Evolutionary conservation across 92 coral and sea anemone species (phyloP).

Genomic region (Phymanthus crucifer): DNA sequence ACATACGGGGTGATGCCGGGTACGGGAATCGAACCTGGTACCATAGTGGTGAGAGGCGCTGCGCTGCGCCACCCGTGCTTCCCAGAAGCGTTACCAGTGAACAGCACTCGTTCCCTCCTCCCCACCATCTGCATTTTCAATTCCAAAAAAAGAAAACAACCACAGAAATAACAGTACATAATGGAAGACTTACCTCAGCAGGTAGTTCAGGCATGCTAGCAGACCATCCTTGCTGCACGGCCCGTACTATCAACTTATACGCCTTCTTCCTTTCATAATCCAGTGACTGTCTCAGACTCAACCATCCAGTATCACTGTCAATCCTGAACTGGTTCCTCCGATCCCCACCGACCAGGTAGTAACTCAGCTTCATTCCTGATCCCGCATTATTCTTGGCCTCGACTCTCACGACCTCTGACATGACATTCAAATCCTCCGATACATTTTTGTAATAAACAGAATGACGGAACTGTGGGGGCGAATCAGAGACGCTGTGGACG

Average conservation of each 20-base stretch:
- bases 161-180: not conserved
- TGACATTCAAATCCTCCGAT: conserved; percentile 49
- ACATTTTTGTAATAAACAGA: conserved; percentile 39
- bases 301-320: conserved; percentile 56
- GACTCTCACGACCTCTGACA: conserved; percentile 50
- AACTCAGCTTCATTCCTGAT: conserved; percentile 42
- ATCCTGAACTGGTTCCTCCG: conserved; percentile 63
- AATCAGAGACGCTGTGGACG: conserved; percentile 55
- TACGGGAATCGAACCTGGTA: too few species aligned
- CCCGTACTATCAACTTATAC: conserved; percentile 74
- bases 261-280: conserved; percentile 77
- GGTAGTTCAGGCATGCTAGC: conserved; percentile 63
- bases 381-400: conserved; percentile 45
- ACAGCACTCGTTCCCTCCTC: too few species aligned
- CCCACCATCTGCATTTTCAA: too few species aligned
- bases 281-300: conserved; percentile 62
- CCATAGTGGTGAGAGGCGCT: too few species aligned
- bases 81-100: too few species aligned
- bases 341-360: conserved; percentile 88
- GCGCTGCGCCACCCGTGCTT: too few species aligned
- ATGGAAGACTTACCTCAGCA: conserved; percentile 65
- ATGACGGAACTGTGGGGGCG: conserved; percentile 62
- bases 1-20: too few species aligned
- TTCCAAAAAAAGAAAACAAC: too few species aligned
- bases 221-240: conserved; percentile 56